Evolutionary conservation across 2,113 vertebrate genomes (phyloP).

Genomic region (Rhea americana): DNA sequence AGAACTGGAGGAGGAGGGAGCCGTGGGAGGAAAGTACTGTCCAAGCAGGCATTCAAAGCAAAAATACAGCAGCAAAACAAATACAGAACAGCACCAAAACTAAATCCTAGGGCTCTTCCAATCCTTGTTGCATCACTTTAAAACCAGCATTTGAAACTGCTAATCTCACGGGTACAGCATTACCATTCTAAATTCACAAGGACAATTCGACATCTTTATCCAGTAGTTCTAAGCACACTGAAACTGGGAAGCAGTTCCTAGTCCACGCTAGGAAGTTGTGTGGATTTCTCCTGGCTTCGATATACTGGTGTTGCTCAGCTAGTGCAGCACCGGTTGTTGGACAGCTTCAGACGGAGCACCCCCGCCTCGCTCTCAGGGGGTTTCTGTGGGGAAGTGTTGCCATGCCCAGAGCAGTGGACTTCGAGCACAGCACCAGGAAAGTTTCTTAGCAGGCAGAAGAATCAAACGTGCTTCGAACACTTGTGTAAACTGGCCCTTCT

Average conservation of each 20-base stretch:
- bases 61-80: not conserved
- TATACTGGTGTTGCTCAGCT: accelerated
- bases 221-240: accelerated
- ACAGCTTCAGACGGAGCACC: not conserved
- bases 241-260: accelerated
- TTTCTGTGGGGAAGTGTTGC: not conserved
- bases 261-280: accelerated
- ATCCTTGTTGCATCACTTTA: accelerated
- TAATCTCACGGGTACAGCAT: not conserved
- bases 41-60: not conserved
- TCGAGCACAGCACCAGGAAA: not conserved
- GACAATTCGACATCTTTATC: not conserved
- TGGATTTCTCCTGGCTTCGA: not conserved
- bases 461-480: not conserved
- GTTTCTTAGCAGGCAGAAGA: not conserved
- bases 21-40: too few species aligned
- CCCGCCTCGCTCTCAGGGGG: accelerated
- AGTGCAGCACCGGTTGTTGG: too few species aligned
- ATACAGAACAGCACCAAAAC: accelerated
- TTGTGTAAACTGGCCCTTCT: not conserved
- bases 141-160: too few species aligned
- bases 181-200: not conserved
- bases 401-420: not conserved
- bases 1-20: not conserved
- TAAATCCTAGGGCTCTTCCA: not conserved